Evolutionary conservation across 2,888 invertebrate genomes (phyloP).

Genomic region (Carcina quercana): DNA sequence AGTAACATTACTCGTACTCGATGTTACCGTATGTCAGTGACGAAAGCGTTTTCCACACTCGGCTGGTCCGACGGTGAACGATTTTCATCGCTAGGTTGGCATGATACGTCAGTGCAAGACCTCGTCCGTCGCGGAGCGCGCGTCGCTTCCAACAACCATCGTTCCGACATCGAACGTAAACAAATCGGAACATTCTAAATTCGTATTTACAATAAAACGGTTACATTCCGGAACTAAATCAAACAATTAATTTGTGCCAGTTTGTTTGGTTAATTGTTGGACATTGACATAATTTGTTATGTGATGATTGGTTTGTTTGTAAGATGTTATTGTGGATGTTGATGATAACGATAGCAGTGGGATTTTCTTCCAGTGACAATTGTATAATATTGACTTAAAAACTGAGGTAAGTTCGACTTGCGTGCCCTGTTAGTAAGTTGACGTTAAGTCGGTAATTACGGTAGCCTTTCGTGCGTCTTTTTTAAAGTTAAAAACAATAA

Average conservation of each 20-base stretch:
- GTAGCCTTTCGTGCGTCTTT: no score
- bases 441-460: no score
- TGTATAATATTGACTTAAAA: conserved; percentile 25
- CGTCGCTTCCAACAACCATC: conserved; percentile 18
- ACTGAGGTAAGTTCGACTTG: conserved; percentile 30
- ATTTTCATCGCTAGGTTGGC: conserved; percentile 36
- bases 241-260: no score
- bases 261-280: no score
- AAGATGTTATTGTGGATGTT: conserved; percentile 7
- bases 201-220: no score
- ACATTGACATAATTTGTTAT: conserved; percentile 9
- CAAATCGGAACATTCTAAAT: conserved; percentile 20
- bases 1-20: conserved; percentile 11
- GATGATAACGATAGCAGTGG: conserved; percentile 11
- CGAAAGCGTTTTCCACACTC: conserved; percentile 55
- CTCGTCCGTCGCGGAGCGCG: conserved; percentile 23
- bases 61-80: conserved; percentile 24
- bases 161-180: conserved; percentile 38
- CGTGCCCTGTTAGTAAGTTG: no score
- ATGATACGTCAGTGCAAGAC: conserved; percentile 29
- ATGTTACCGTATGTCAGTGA: conserved; percentile 24
- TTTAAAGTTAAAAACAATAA: no score
- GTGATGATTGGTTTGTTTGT: not conserved
- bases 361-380: conserved; percentile 26
- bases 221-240: no score